These are phyloP conservation scores for Hycleus phaleratus DNA, from an alignment of 1,140 invertebrate species.

Conservation along the genomic window DNA sequence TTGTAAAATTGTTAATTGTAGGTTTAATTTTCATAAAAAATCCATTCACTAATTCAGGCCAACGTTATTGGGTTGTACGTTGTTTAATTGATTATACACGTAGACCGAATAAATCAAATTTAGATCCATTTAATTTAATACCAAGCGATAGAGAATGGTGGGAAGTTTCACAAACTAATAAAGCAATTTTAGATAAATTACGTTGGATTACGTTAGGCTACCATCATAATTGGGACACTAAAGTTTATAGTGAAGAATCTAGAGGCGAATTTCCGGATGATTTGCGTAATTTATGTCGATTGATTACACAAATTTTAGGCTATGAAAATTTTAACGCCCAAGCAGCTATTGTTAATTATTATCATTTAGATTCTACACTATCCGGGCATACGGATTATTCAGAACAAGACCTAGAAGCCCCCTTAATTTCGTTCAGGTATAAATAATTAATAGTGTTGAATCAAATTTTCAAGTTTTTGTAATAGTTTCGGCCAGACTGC, in stretches of 20 bases:
- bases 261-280: slow-evolving; percentile 64
- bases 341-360: slow-evolving; percentile 92
- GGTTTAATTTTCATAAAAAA: slow-evolving; percentile 75
- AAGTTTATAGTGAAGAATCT: slow-evolving; percentile 65
- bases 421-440: slow-evolving; percentile 79
- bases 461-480: background rate
- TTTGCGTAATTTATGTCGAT: slow-evolving; percentile 53
- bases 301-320: slow-evolving; percentile 54
- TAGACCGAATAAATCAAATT: slow-evolving; percentile 71
- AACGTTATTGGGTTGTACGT: slow-evolving; percentile 74
- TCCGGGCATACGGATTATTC: slow-evolving; percentile 90
- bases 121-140: slow-evolving; percentile 52
- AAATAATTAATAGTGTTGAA: slow-evolving; percentile 7
- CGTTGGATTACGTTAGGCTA: slow-evolving; percentile 91
- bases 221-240: slow-evolving; percentile 93
- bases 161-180: slow-evolving; percentile 35
- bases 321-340: slow-evolving; percentile 65
- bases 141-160: slow-evolving; percentile 41
- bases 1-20: slow-evolving; percentile 28
- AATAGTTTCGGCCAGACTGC: slow-evolving; percentile 78
- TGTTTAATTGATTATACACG: slow-evolving; percentile 69
- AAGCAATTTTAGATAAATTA: slow-evolving; percentile 52
- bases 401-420: slow-evolving; percentile 73
- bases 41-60: slow-evolving; percentile 69
- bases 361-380: slow-evolving; percentile 82